Base-by-base conservation (phyloP, 2,797 vertebrate species). In the Uromys caudimaculatus region DNA sequence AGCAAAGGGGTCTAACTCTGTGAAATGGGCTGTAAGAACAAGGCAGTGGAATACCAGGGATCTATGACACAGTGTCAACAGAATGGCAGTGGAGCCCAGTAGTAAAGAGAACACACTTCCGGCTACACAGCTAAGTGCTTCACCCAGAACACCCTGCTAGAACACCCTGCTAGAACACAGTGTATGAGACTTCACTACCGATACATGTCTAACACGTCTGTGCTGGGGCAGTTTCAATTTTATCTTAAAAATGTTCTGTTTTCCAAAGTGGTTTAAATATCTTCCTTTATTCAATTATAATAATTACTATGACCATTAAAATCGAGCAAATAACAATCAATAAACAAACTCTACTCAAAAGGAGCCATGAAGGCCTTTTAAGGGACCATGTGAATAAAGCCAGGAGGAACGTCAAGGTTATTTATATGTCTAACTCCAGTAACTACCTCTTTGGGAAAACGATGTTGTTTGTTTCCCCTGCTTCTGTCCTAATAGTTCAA, bases 271-370 rank as follows among this genome's bases (percentile, higher is more conserved):
- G 94, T 58, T 86, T 44, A 76, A 93, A 54, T 91, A 19, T 89
- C 92, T 95, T 93, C n/a, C 89, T 47, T 95, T 95, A 96, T 60
- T 95, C 8, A 94, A 93, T 94, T 90, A 4, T 38, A 71, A 84
- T 58, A 67, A 41, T 81, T 35, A 73, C 7, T 90, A 88, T 56
- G 38, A 29, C 93, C 89, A 90, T 81, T 76, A 96, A 96, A 85
- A 38, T 75, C n/a, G 95, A 86, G 79, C 44, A 95, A 95, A 86
- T 82, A 93, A 32, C 35, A 96, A 52, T 56, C n/a, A 96, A 52
- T 56, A 71, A 54, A 10, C 35, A 73, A 88, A 73, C 93, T 78
- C 69, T 23, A 93, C 21, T 47, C 35, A 64, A 69, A 96, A 94
- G 85, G 13, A 84, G 83, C 56, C 41, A 56, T 56, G 62, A 94